Conservation (phyloP, 2,888 invertebrate species). For the Idaea aversata region DNA sequence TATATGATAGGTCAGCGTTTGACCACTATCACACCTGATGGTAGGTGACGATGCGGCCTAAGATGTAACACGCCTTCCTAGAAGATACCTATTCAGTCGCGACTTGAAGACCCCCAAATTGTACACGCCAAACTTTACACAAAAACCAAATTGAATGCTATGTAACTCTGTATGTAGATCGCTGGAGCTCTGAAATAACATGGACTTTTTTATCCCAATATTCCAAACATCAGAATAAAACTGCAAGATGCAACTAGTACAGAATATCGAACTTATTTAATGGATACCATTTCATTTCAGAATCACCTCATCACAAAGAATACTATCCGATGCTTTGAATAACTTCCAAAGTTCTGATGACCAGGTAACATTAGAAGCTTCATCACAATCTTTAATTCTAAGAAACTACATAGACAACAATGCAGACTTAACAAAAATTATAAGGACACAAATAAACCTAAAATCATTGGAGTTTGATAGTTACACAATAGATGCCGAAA, state of each 20-base stretch:
- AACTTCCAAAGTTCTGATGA: slow-evolving; percentile 91
- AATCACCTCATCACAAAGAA: slow-evolving; percentile 81
- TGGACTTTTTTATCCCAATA: too few species aligned
- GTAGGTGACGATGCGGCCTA: too few species aligned
- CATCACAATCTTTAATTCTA: slow-evolving; percentile 81
- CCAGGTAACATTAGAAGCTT: slow-evolving; percentile 89
- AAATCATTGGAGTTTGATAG: slow-evolving; percentile 87
- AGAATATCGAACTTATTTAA: neutral
- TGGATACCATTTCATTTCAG: slow-evolving; percentile 48
- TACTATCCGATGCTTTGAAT: slow-evolving; percentile 86
- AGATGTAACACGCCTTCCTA: too few species aligned
- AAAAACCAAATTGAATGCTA: too few species aligned
- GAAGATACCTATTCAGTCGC: too few species aligned
- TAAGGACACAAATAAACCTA: slow-evolving; percentile 88
- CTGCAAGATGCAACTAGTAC: neutral
- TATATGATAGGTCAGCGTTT: too few species aligned
- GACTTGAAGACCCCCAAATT: too few species aligned
- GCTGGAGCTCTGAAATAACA: too few species aligned
- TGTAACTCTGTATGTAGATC: too few species aligned
- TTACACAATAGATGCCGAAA: slow-evolving; percentile 82
- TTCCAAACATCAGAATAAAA: too few species aligned
- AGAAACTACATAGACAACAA: slow-evolving; percentile 89
- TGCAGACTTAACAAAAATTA: slow-evolving; percentile 83
- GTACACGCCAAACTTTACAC: too few species aligned
- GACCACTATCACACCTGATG: too few species aligned